Conservation (phyloP, 2,113 vertebrate genomes). For the Lophotis ruficrista region DNA sequence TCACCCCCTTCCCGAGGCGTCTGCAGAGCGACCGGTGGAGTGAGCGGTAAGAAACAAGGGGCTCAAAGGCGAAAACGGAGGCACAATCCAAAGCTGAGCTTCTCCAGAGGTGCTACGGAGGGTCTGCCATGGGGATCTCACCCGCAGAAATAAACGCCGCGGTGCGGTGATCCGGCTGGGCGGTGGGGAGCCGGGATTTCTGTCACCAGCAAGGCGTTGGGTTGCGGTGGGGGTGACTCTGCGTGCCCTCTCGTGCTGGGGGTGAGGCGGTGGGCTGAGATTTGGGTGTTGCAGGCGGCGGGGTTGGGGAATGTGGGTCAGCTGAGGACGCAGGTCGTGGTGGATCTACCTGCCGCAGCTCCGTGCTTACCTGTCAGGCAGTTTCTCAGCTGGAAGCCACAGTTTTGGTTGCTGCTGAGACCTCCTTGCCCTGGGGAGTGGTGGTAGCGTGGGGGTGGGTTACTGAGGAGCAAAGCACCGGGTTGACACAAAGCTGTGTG, state of each 20-base stretch:
- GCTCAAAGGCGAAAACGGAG: background rate
- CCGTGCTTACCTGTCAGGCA: background rate
- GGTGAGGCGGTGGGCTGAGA: background rate
- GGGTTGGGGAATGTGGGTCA: background rate
- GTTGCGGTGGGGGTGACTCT: background rate
- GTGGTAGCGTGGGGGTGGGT: no score
- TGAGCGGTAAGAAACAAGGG: background rate
- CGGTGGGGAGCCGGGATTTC: background rate
- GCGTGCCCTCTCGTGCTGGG: background rate
- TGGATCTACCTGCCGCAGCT: background rate
- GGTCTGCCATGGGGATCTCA: background rate
- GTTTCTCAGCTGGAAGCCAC: background rate
- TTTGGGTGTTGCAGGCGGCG: background rate
- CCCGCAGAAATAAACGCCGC: background rate
- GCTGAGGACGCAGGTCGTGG: background rate
- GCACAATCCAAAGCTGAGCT: background rate
- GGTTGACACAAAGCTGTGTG: background rate
- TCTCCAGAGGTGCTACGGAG: accelerated
- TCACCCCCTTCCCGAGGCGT: background rate
- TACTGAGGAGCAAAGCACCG: no score
- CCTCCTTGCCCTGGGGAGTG: background rate
- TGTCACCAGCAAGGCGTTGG: background rate
- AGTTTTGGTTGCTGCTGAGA: background rate
- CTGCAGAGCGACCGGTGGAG: background rate
- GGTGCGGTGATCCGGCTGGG: no score